Base-by-base conservation (phyloP, 2,797 vertebrate genomes). In the Holocentrus rufus region DNA sequence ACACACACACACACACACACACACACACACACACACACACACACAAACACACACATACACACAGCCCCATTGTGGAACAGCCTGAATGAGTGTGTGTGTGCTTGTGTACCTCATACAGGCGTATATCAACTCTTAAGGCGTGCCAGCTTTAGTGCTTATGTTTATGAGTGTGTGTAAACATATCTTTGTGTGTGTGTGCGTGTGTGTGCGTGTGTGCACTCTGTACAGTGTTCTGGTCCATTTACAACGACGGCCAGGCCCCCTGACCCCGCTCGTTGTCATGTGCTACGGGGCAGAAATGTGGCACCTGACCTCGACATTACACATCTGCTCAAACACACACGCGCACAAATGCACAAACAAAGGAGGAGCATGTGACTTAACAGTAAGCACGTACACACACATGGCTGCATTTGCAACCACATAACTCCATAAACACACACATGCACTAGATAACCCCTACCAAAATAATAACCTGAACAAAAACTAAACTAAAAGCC, bases 281-380 rank as follows among this genome's bases (percentile, higher is more conserved):
- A 86, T 85, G 82, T 85, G 88, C 66, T 47, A 47, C 44, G 14
- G 44, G 65, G 18, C 53, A 88, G 69, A 89, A 90, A 89, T 90
- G 82, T 90, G 47, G 74, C 89, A 87, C 81, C 81, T 78, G 74
- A 82, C 74, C 79, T 86, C 86, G 34, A 90, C 85, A 83, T 90
- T 82, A 74, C 71, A 74, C 77, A 83, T 67, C 47, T 58, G 52
- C 64, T 39, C 49, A 34, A 6, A 54, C 61, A 59, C 53, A 60
- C 60, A 64, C 76, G 74, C 60, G 63, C 65, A 49, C 34, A 58
- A 42, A 52, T 22, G 9, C 34, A 54, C 65, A 63, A 30, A 62
- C 49, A 46, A 22, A 59, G 39, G 39, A 44, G 13, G 39, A 14
- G 39, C 39, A 14, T 13, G 14, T 44, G 39, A 44, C 14, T 44